These are phyloP conservation scores for Agriotes lineatus DNA, from an alignment of 2,888 invertebrate genomes.

Conservation along the genomic window DNA sequence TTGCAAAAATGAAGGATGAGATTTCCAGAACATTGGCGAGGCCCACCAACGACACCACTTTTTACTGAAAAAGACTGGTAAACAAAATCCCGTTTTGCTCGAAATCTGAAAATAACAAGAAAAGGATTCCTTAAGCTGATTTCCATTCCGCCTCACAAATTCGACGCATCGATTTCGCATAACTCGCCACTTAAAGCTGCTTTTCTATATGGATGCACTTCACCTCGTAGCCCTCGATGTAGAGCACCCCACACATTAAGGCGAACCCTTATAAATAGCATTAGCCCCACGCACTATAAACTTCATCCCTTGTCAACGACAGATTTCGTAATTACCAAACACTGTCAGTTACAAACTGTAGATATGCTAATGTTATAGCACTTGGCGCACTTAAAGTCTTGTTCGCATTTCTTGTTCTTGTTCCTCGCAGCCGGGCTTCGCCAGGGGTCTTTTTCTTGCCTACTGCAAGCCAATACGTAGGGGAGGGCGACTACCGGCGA, in stretches of 20 bases:
- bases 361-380: constrained; percentile 44
- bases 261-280: constrained; percentile 35
- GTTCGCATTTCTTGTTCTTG: constrained; percentile 41
- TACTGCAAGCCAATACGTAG: not conserved
- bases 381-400: constrained; percentile 39
- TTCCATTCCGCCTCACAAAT: no score
- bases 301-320: constrained; percentile 41
- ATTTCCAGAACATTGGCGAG: no score
- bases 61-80: no score
- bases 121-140: no score
- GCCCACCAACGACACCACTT: no score
- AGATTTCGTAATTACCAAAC: constrained; percentile 44
- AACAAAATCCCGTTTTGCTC: no score
- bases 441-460: constrained; percentile 24
- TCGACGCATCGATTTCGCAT: not conserved
- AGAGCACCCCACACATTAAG: constrained; percentile 22
- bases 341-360: constrained; percentile 43
- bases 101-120: no score
- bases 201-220: constrained; percentile 2
- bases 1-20: no score
- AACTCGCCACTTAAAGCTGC: not conserved
- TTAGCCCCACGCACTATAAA: constrained; percentile 39
- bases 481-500: constrained; percentile 1
- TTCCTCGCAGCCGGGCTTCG: constrained; percentile 16
- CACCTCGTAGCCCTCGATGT: constrained; percentile 2